A percentile compares a stretch with the other conserved stretches of the same genome.
Conservation (phyloP, 1,140 invertebrate species). For the Penaeus indicus region DNA sequence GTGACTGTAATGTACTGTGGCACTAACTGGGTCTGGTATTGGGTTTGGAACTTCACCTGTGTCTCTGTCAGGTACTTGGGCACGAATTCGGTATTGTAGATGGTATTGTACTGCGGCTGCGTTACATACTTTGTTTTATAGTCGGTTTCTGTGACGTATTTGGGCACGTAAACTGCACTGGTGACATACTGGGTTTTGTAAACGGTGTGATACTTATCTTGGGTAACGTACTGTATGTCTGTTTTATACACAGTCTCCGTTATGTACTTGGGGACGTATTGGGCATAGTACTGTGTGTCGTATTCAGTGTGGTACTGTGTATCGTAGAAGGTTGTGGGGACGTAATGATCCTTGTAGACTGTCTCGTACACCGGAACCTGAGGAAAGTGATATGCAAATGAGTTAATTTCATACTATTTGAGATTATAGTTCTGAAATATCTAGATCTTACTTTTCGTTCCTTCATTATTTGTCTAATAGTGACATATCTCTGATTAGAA, state of each 20-base stretch:
- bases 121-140: constrained; percentile 40
- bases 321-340: constrained; percentile 44
- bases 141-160: constrained; percentile 44
- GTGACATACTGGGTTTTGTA: constrained; percentile 52
- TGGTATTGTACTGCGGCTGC: constrained; percentile 28
- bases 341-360: constrained; percentile 9
- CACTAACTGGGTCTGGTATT: constrained; percentile 41
- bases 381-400: neutral
- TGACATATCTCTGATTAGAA: too few species aligned
- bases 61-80: constrained; percentile 40
- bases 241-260: constrained; percentile 43
- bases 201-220: constrained; percentile 47
- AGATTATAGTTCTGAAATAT: neutral
- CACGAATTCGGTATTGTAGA: constrained; percentile 35
- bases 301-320: constrained; percentile 41
- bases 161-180: constrained; percentile 26
- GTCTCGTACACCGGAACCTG: constrained; percentile 43
- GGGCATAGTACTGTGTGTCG: constrained; percentile 37
- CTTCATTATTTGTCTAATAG: too few species aligned
- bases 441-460: too few species aligned
- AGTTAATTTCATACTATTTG: neutral
- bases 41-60: constrained; percentile 45
- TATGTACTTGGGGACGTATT: constrained; percentile 46
- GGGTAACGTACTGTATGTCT: constrained; percentile 46
- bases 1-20: constrained; percentile 45